Base-by-base conservation (phyloP, 2,888 invertebrate genomes). In the Patella pellucida region DNA sequence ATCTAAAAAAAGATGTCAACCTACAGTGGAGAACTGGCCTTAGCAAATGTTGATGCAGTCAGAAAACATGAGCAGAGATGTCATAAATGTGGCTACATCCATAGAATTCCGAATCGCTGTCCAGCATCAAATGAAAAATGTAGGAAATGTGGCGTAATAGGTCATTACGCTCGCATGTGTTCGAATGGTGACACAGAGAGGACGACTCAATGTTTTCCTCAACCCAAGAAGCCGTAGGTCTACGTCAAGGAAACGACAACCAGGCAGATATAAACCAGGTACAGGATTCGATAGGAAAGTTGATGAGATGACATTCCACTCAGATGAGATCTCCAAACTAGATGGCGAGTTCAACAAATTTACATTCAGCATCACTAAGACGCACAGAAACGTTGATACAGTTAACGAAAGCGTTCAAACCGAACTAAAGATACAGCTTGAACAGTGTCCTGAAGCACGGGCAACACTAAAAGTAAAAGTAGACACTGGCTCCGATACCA, bases 121-220 rank as follows among this genome's bases (percentile, higher is more conserved):
- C n/a, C 19, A 19, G 62, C 62, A 62, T 19, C 9, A 7, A 11
- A 62, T 19, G 62, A n/a, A 9, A 7, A 19, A 19, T 62, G 62
- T 62, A n/a, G 23, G 19, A 62, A 62, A n/a, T 62, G 62, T 4
- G 19, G 19, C 16, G n/a, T 16, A 19, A 9, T 14, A 11, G 62
- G 62, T 62, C 62, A 62, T 62, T 62, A 19, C 62, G 62, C 62
- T 19, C 62, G 19, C 23, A 62, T 62, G 62, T 62, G 62, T n/a
- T 31, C 31, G 31, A 31, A 31, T 31, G 31, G 31, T 31, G 31
- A 31, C 31, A 4, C 31, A 31, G 31, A 31, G 31, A 31, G 31
- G 4, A 31, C 2, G 31, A 31, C 2, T 2, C 31, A 31, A 31
- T 4, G 31, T 31, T 31, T 31, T 31, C 31, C 4, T 4, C 31